Conservation (phyloP, 1,140 invertebrate species). For the Pemphigus obesinymphae region DNA sequence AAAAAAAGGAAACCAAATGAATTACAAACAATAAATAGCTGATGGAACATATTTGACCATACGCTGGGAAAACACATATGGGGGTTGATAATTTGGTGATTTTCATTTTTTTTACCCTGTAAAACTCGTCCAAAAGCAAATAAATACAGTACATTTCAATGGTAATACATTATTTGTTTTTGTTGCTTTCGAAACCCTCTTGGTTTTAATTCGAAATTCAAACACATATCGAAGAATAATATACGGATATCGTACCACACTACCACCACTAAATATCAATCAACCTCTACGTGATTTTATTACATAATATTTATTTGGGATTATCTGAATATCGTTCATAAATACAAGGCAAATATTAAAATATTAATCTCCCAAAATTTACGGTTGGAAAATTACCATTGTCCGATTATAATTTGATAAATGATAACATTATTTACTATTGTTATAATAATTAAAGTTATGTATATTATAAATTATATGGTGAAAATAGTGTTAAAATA, state of each 20-base stretch:
- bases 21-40: conserved; percentile 30
- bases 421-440: too few species aligned
- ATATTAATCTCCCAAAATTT: too few species aligned
- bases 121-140: neutral
- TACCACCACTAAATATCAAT: neutral
- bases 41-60: conserved; percentile 13
- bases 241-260: neutral
- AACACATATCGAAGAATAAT: conserved; percentile 19
- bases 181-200: neutral
- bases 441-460: too few species aligned
- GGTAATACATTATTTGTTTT: neutral
- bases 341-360: too few species aligned
- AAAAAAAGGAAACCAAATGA: neutral
- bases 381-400: too few species aligned
- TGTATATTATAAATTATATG: too few species aligned
- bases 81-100: conserved; percentile 1
- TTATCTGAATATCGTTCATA: too few species aligned
- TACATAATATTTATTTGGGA: neutral
- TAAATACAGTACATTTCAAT: neutral
- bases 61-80: neutral
- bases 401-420: too few species aligned
- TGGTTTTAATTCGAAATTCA: conserved; percentile 17
- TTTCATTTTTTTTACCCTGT: neutral
- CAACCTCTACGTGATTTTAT: neutral
- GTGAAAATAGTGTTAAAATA: too few species aligned